Evolutionary conservation across 2,797 vertebrate species (phyloP).

Genomic region (Scarus forsteni): DNA sequence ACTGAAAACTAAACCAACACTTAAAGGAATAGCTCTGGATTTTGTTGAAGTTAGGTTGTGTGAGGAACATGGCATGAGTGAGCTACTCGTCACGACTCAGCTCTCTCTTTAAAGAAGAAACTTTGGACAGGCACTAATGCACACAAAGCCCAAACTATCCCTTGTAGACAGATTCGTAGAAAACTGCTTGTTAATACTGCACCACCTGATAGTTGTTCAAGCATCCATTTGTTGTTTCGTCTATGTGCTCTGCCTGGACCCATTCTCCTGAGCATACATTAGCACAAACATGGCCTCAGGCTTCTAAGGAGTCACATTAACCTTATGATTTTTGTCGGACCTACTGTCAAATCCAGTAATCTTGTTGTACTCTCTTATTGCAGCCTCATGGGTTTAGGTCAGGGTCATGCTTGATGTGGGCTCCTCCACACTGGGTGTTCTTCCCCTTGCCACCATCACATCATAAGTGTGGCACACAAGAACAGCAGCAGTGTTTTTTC

Average conservation of each 20-base stretch:
- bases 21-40: too few species aligned
- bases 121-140: too few species aligned
- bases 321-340: conserved; percentile 54
- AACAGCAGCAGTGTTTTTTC: conserved; percentile 24
- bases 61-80: too few species aligned
- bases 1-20: too few species aligned
- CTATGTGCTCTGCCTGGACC: conserved; percentile 1
- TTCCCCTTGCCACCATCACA: conserved; percentile 22
- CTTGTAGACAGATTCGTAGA: too few species aligned
- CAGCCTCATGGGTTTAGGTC: conserved; percentile 19
- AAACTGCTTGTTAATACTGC: neutral
- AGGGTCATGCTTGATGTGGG: conserved; percentile 20
- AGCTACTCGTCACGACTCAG: too few species aligned
- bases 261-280: conserved; percentile 1
- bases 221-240: conserved; percentile 20
- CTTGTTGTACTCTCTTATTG: conserved; percentile 30
- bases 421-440: conserved; percentile 18
- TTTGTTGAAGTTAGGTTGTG: too few species aligned
- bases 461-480: conserved; percentile 16
- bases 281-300: conserved; percentile 17
- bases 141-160: too few species aligned
- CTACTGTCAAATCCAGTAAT: conserved; percentile 27
- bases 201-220: conserved; percentile 10
- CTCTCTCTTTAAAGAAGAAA: too few species aligned
- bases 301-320: conserved; percentile 48